Percentiles rank a stretch among this genome's conserved stretches.
Conservation (phyloP, 53 echinoderm and acorn worm species). For the Crossaster papposus region DNA sequence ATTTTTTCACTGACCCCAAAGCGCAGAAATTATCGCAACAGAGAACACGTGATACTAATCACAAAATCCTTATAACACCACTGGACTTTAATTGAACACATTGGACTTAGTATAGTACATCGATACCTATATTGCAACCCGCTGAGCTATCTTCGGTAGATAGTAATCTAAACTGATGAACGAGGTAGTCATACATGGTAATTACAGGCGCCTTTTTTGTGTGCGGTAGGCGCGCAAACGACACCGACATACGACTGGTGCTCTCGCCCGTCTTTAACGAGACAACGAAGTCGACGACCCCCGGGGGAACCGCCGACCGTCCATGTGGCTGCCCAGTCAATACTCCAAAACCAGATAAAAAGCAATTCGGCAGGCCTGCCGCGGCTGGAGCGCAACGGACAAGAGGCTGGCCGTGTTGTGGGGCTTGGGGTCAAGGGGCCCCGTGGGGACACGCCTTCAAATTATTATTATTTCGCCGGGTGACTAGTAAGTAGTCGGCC, state of each 20-base stretch:
- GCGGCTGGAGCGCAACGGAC: not conserved
- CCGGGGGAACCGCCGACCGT: not conserved
- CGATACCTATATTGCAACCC: not conserved
- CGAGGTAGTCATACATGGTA: not conserved
- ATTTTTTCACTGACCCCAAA: not conserved
- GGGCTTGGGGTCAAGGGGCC: conserved; percentile 6
- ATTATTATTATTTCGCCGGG: conserved; percentile 45
- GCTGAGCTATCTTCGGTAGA: not conserved
- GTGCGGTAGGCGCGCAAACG: not conserved
- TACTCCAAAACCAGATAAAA: conserved; percentile 21
- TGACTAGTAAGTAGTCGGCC: not conserved
- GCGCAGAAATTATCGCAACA: not conserved
- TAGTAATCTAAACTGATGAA: not conserved
- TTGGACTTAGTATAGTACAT: too few relatives aligned
- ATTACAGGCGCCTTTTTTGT: not conserved
- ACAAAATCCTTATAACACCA: not conserved
- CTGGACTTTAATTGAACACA: not conserved
- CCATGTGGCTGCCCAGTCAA: conserved; percentile 24
- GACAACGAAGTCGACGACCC: not conserved
- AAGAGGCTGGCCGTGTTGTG: conserved; percentile 26
- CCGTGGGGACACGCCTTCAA: conserved; percentile 34
- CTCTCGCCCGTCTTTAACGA: not conserved
- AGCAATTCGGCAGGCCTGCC: not conserved
- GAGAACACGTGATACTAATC: not conserved
- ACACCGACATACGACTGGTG: conserved; percentile 13